Evolutionary conservation across 2,888 invertebrate genomes (phyloP).

Genomic region (Antitype chi): DNA sequence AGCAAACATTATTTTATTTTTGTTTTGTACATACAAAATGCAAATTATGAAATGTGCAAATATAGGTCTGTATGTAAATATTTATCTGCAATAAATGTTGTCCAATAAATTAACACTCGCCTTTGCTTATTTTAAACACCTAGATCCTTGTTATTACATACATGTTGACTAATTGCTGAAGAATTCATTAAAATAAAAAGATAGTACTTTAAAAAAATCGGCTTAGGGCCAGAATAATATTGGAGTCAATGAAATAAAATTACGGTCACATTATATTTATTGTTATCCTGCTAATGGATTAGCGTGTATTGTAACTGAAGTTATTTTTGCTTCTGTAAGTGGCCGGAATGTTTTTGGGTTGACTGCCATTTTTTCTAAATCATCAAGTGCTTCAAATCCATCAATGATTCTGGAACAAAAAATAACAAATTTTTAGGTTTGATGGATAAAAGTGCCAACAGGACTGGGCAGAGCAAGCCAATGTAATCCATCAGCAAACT

Average conservation of each 20-base stretch:
- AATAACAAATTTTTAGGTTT: conserved; percentile 4
- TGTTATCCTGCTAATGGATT: conserved; percentile 97
- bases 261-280: conserved; percentile 13
- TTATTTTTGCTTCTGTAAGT: conserved; percentile 96
- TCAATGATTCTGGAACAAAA: conserved; percentile 96
- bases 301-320: conserved; percentile 98
- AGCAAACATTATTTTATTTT: not conserved
- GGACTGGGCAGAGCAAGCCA: not conserved
- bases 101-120: conserved; percentile 40
- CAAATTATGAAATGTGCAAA: conserved; percentile 35
- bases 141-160: not conserved
- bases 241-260: conserved; percentile 31
- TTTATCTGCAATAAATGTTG: conserved; percentile 70
- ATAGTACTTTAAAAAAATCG: too few relatives aligned
- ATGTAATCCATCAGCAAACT: not conserved
- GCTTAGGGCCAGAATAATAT: not conserved
- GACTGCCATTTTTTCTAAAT: conserved; percentile 98
- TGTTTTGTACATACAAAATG: conserved; percentile 32
- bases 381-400: conserved; percentile 98
- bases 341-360: conserved; percentile 98
- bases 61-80: conserved; percentile 53
- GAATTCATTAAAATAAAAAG: not conserved
- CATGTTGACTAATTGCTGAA: not conserved
- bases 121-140: not conserved
- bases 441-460: not conserved